Base-by-base conservation (phyloP, 2,113 vertebrate genomes). In the Benitochromis conjunctus region DNA sequence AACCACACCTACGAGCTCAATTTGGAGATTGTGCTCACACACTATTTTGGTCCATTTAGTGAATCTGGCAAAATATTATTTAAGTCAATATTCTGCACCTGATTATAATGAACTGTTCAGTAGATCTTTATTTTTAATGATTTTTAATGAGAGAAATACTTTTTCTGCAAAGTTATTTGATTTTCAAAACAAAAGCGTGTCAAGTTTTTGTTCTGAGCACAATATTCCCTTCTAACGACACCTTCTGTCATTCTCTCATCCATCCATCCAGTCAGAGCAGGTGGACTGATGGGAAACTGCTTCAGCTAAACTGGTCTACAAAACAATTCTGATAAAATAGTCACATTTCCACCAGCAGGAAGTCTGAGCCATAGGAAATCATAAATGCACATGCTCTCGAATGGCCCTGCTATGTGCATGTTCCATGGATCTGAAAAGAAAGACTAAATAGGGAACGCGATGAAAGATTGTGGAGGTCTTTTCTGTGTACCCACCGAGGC, bases 321-420 rank as follows among this genome's bases (percentile, higher is more conserved):
- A 74, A 74, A 74, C 41, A 29, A 76, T 31, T 76, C 43, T n/a
- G 18, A 53, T 51, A 76, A 76, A 76, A 31, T 31, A 76, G 26
- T 31, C 71, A 76, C 46, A 13, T 53, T 53, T 76, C 46, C 71
- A 76, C 71, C 46, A 53, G 46, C 46, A 76, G 26, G 26, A 53
- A 53, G 46, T 76, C 46, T 7, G 4, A 76, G 6, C 46, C 46
- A 76, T 31, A 76, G 71, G 6, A 76, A 76, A 76, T 76, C 0
- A 7, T 53, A 71, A 43, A 69, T 69, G 66, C 66, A 53, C 26
- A 53, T 53, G 4, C 18, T 76, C 71, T 76, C 46, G 31, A 53
- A 29, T 53, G 46, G 5, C 6, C 46, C 16, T 1, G 10, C 26
- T 34, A n/a, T 34, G 43, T 51, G 46, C 46, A 53, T 34, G 46